Evolutionary conservation across 2,113 vertebrate species (phyloP), one percentile per base, ranked within the genome.

Genomic region (Columba janthina): DNA sequence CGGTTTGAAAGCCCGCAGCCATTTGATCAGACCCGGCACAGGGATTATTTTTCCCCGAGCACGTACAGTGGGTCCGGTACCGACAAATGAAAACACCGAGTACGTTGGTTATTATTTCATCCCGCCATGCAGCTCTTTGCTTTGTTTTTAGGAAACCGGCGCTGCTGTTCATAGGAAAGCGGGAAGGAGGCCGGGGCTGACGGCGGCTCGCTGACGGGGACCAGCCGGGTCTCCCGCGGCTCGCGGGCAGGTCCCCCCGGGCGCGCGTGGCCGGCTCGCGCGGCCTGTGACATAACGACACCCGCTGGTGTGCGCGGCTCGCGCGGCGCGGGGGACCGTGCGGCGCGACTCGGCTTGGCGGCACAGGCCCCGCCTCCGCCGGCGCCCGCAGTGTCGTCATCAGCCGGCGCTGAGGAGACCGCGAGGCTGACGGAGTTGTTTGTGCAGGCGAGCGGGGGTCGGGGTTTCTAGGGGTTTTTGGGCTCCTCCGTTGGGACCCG

Each of bases 351-450:
- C 18, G 44, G 5, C 18, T 46, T 18, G 44, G 42, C 53, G 12
- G 21, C 31, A 15, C 28, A 28, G 5, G 5, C 48, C 42, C 42
- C 40, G 4, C 70, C 82, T 46, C 61, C 38, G 13, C 3, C 42
- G 62, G 64, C 70, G 38, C 32, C 4, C 7, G 5, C 1, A 6
- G 29, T 32, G 46, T 31, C 89, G 91, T 85, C 92, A 86, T 91
- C 84, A 44, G 29, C 3, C 32, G 7, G 66, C 66, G 77, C 50
- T 31, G 73, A 14, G 17, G 9, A 10, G 31, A 19, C 12, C 32
- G 46, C 2, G 44, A 1, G 31, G 54, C 5, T 0, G 9, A 46
- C 0, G 28, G 22, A 2, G 60, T 0, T 9, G 67, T 1, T 6
- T 4, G 15, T 3, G 25, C 4, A 1, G 38, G 78, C 2, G 14